Evolutionary conservation across 2,113 vertebrate species (phyloP).

Genomic region (Osmerus eperlanus): DNA sequence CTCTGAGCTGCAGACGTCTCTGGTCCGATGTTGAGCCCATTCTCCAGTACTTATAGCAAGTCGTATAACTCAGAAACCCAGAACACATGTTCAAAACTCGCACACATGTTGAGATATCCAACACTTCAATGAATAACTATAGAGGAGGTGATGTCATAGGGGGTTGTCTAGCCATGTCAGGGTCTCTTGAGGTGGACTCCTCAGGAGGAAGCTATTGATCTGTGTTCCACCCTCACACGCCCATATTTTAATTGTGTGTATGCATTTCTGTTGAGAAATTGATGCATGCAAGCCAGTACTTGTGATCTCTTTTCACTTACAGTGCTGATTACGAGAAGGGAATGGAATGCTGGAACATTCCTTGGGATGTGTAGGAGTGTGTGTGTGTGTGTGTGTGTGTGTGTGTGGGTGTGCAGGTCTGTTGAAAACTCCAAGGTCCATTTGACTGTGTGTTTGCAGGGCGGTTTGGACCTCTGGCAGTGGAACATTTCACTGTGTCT

Average conservation of each 20-base stretch:
- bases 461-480: conserved; percentile 39
- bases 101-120: no score
- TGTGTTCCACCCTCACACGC: no score
- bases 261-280: not conserved
- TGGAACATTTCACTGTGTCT: conserved; percentile 36
- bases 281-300: conserved; percentile 17
- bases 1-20: not conserved
- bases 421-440: not conserved
- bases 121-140: conserved; percentile 28
- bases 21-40: not conserved
- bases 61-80: no score
- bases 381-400: not conserved
- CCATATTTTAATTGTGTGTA: no score
- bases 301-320: not conserved
- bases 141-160: no score
- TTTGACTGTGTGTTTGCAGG: conserved; percentile 11
- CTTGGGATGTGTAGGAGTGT: not conserved
- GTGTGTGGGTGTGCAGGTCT: not conserved
- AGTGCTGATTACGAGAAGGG: no score
- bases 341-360: no score
- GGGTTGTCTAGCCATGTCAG: no score
- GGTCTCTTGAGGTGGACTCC: no score
- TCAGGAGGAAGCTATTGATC: no score
- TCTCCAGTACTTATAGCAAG: no score
- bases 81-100: no score